phyloP scores from a whole-genome alignment of 2,888 invertebrate species.

The Lithophane ornitopus region DNA sequence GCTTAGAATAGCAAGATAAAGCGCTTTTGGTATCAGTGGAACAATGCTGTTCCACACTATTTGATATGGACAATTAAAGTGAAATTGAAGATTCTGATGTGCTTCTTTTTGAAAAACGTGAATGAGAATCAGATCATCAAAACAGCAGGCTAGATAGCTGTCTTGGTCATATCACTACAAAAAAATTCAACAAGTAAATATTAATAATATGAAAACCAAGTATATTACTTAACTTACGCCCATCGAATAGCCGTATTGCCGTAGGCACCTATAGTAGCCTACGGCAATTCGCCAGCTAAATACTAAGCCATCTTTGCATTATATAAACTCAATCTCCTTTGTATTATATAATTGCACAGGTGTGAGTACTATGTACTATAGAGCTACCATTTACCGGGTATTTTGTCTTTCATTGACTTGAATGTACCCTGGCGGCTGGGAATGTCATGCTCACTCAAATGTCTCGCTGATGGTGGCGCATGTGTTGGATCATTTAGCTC shows the following conservation, averaged over 20 bases:
- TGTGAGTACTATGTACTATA: too few relatives aligned
- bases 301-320: too few relatives aligned
- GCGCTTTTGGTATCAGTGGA: not conserved
- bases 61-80: not conserved
- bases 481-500: too few relatives aligned
- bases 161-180: not conserved
- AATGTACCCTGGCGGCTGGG: too few relatives aligned
- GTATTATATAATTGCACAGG: too few relatives aligned
- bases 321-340: too few relatives aligned
- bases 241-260: too few relatives aligned
- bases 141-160: not conserved
- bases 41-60: not conserved
- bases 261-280: too few relatives aligned
- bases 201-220: not conserved
- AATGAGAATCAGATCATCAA: not conserved
- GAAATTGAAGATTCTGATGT: not conserved
- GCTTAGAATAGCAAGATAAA: not conserved
- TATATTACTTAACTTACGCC: not conserved
- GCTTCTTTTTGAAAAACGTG: not conserved
- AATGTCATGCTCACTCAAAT: too few relatives aligned
- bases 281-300: not conserved
- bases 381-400: too few relatives aligned
- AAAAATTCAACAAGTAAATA: not conserved
- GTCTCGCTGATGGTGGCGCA: too few relatives aligned
- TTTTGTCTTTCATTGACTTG: too few relatives aligned